Percentiles rank a stretch among this genome's conserved stretches.
Evolutionary conservation across 2,797 vertebrate species (phyloP).

Genomic region (Rhinichthys osculus): DNA sequence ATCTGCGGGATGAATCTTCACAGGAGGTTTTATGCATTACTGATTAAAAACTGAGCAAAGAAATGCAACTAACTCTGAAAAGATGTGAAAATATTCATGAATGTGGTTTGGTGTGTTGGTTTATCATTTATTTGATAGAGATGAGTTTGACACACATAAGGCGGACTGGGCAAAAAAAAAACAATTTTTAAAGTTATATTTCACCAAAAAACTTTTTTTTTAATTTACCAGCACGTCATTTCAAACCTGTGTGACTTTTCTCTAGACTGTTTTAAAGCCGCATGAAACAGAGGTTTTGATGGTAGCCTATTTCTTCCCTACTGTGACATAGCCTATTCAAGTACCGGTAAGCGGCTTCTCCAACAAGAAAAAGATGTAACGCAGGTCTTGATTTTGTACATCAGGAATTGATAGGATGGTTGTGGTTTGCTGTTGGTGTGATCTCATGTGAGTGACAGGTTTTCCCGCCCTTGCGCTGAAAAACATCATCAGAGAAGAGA

Average conservation of each 20-base stretch:
- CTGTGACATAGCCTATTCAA: not conserved
- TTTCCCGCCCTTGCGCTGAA: too few species aligned
- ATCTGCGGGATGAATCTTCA: slow-evolving; percentile 15
- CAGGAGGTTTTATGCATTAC: slow-evolving; percentile 28
- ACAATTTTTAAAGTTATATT: not conserved
- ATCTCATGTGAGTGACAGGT: too few species aligned
- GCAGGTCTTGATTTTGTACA: not conserved
- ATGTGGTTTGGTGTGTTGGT: not conserved
- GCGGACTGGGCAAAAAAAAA: not conserved
- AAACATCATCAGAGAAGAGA: not conserved
- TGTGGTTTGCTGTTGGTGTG: not conserved
- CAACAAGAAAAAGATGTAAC: not conserved
- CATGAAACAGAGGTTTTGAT: not conserved
- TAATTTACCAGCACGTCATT: not conserved
- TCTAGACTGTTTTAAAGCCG: not conserved
- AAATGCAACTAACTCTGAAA: not conserved
- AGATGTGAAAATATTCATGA: slow-evolving; percentile 7
- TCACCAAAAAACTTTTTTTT: not conserved
- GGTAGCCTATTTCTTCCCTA: not conserved
- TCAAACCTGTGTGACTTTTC: not conserved
- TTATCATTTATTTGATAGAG: slow-evolving; percentile 3
- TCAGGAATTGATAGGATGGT: not conserved
- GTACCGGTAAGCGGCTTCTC: not conserved
- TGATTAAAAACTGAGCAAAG: slow-evolving; percentile 15
- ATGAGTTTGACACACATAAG: not conserved